These are phyloP conservation scores for Perizoma flavofasciatum DNA, from an alignment of 2,888 invertebrate species.

Conservation along the genomic window DNA sequence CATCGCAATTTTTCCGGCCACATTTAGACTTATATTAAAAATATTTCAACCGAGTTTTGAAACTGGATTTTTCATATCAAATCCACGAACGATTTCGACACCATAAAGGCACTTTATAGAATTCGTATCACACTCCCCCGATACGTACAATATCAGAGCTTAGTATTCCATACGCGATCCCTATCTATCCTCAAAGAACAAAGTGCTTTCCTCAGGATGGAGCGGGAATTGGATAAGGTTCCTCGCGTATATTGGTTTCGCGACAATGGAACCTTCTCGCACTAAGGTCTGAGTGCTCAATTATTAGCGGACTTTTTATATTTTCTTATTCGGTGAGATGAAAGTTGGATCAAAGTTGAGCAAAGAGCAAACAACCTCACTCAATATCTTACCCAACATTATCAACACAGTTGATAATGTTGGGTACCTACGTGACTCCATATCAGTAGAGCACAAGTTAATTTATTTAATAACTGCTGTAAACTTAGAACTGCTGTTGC, in stretches of 20 bases:
- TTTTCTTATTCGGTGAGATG: slow-evolving; percentile 36
- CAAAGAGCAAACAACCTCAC: slow-evolving; percentile 2
- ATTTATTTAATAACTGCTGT: no score
- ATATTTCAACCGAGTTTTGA: background rate
- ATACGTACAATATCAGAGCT: slow-evolving; percentile 37
- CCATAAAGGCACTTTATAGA: slow-evolving; percentile 27
- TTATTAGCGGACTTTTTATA: slow-evolving; percentile 44
- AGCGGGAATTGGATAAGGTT: slow-evolving; percentile 61
- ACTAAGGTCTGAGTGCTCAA: slow-evolving; percentile 52
- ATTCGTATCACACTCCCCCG: slow-evolving; percentile 36
- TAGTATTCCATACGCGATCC: slow-evolving; percentile 56
- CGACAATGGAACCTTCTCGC: slow-evolving; percentile 54
- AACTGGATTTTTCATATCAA: slow-evolving; percentile 4
- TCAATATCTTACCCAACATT: background rate
- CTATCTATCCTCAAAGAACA: slow-evolving; percentile 67
- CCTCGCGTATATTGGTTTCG: slow-evolving; percentile 52
- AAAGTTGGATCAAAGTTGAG: slow-evolving; percentile 31
- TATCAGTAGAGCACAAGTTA: no score
- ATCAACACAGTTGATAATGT: no score
- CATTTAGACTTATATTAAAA: background rate
- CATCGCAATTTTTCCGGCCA: background rate
- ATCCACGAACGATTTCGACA: slow-evolving; percentile 22
- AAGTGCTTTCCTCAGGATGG: slow-evolving; percentile 58
- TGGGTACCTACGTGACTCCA: no score
- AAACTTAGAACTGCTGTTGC: no score